Evolutionary conservation across 2,888 invertebrate genomes (phyloP).

Genomic region (Xestia sexstrigata): DNA sequence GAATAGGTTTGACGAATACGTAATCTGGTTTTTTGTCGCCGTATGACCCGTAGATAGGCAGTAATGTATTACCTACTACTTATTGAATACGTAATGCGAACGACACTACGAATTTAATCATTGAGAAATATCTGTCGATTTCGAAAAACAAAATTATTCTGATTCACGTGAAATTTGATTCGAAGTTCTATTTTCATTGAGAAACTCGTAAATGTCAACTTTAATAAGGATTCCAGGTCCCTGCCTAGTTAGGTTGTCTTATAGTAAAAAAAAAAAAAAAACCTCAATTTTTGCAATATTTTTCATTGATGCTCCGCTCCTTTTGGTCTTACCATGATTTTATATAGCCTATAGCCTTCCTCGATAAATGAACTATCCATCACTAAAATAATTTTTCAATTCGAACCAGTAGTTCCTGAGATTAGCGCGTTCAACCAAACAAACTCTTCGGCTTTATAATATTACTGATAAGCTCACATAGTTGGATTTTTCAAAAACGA

Average conservation of each 20-base stretch:
- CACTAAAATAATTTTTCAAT: too few species aligned
- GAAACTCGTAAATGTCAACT: not conserved
- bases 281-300: too few species aligned
- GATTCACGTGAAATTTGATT: not conserved
- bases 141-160: not conserved
- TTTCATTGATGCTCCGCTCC: too few species aligned
- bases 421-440: too few species aligned
- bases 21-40: not conserved
- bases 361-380: too few species aligned
- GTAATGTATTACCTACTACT: not conserved
- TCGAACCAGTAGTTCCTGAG: too few species aligned
- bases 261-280: too few species aligned
- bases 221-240: not conserved
- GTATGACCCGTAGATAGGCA: not conserved
- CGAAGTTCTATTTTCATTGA: not conserved
- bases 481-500: not conserved
- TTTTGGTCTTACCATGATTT: too few species aligned
- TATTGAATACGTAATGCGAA: not conserved
- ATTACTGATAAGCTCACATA: not conserved
- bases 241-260: not conserved
- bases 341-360: too few species aligned
- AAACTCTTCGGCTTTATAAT: too few species aligned
- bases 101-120: not conserved
- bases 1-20: not conserved
- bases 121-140: not conserved